Base-by-base conservation (phyloP, 1,140 invertebrate genomes). In the Tribolium madens region DNA sequence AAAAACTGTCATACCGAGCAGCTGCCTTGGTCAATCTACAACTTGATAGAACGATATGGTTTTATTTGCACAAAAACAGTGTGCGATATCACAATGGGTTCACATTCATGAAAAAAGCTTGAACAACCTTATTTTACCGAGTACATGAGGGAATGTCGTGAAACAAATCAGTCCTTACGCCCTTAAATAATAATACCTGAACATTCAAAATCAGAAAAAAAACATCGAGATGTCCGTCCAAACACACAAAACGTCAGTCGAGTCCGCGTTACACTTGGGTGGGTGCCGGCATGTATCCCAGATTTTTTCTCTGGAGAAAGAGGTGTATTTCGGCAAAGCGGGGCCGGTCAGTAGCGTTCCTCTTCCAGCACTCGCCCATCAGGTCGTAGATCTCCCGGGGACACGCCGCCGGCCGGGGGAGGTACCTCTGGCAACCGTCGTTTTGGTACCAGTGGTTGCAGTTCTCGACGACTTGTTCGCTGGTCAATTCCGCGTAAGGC, bases 311-410 rank as follows among this genome's bases (percentile, higher is more conserved):
- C 82, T 96, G 94, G 9, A 97, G 87, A 86, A 97, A 96, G 70
- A 95, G 90, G 82, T 95, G 93, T 71, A 97, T 94, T 85, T 97
- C 95, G 42, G 91, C 88, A 87, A 97, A 98, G 26, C 92, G 92
- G 0, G 96, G 96, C 53, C 96, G 86, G 33, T 93, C 92, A 26
- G 88, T 86, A 52, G 94, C 93, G 79, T 94, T 91, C 6, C 93
- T 87, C 73, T 94, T 91, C 96, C 96, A 98, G 85, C 96, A 97
- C 82, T 96, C 95, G 31, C 91, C 87, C 94, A 97, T 97, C 46
- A 97, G 87, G 83, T 96, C 95, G 87, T 95, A 96, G 48, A 97
- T 90, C 85, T 96, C 95, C 81, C 94, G 91, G 2, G 95, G 94
- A 74, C 93, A 94, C 79, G 94, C 92, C 75, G 93, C 89, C 13